Evolutionary conservation across 2,888 invertebrate genomes (phyloP).

Genomic region (Gasteruption jaculator): DNA sequence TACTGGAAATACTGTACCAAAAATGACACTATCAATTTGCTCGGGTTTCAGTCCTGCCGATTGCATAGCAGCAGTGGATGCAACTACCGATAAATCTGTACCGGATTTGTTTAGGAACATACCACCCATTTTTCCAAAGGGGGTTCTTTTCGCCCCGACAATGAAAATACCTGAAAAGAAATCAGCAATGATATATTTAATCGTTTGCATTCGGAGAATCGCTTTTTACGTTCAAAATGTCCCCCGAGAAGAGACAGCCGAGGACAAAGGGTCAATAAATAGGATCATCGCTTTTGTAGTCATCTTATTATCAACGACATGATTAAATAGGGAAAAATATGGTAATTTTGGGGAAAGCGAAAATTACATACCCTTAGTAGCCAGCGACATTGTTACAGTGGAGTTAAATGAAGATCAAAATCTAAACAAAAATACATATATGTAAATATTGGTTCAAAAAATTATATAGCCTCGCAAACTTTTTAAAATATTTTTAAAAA

Average conservation of each 20-base stretch:
- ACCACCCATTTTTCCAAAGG: slow-evolving; percentile 94
- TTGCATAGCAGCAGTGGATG: slow-evolving; percentile 73
- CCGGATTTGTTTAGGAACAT: slow-evolving; percentile 69
- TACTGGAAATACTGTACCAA: slow-evolving; percentile 86
- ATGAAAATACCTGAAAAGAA: slow-evolving; percentile 72
- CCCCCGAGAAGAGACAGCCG: no score
- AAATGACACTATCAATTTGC: slow-evolving; percentile 79
- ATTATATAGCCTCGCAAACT: not conserved
- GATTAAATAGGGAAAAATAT: no score
- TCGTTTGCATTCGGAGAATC: not conserved
- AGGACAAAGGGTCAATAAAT: no score
- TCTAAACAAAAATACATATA: not conserved
- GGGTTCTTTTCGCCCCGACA: slow-evolving; percentile 93
- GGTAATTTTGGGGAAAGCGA: no score
- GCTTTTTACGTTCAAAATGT: no score
- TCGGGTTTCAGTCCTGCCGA: slow-evolving; percentile 80
- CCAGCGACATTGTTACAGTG: slow-evolving; percentile 19
- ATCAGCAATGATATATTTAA: slow-evolving; percentile 1
- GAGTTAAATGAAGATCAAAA: not conserved
- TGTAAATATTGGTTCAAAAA: not conserved
- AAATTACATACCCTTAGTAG: slow-evolving; percentile 28
- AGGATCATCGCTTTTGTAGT: no score
- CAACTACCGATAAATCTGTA: slow-evolving; percentile 76
- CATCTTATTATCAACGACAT: no score
- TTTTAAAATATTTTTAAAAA: not conserved